phyloP scores from a whole-genome alignment of 2,113 vertebrate species.

The Podilymbus podiceps region DNA sequence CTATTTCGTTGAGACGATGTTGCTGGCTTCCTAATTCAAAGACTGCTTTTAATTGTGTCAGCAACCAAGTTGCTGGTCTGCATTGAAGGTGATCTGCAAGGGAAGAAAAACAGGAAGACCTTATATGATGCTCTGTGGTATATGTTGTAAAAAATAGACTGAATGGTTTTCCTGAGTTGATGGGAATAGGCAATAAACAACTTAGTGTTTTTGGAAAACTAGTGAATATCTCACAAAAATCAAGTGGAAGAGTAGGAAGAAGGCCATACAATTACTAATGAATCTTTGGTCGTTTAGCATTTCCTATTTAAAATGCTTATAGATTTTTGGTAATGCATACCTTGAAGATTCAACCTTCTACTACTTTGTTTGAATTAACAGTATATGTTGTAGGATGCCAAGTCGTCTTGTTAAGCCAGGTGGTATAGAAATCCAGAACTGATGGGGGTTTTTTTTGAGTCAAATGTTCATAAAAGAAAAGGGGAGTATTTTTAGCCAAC shows the following conservation, averaged over 20 bases:
- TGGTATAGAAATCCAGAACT: not conserved
- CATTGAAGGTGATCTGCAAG: not conserved
- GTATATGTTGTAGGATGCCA: not conserved
- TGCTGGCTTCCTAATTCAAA: not conserved
- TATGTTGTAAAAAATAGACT: not conserved
- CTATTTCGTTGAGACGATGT: not conserved
- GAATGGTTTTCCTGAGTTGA: not conserved
- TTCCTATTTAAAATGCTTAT: not conserved
- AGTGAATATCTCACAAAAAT: not conserved
- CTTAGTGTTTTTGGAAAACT: not conserved
- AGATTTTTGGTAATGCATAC: not conserved
- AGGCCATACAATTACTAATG: not conserved
- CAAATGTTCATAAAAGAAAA: not conserved
- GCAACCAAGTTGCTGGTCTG: not conserved
- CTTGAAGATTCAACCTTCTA: not conserved
- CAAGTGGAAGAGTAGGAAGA: not conserved
- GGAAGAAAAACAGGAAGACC: not conserved
- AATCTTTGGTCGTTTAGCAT: not conserved
- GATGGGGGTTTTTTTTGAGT: not conserved
- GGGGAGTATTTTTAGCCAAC: not conserved
- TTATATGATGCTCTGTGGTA: not conserved
- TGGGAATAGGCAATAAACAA: not conserved
- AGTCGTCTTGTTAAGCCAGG: not conserved
- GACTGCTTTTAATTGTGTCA: not conserved
- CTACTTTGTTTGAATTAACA: not conserved